Evolutionary conservation across 2,797 vertebrate species (phyloP), one percentile per base, ranked within the genome.

Genomic region (Chaetodon trifasciatus): DNA sequence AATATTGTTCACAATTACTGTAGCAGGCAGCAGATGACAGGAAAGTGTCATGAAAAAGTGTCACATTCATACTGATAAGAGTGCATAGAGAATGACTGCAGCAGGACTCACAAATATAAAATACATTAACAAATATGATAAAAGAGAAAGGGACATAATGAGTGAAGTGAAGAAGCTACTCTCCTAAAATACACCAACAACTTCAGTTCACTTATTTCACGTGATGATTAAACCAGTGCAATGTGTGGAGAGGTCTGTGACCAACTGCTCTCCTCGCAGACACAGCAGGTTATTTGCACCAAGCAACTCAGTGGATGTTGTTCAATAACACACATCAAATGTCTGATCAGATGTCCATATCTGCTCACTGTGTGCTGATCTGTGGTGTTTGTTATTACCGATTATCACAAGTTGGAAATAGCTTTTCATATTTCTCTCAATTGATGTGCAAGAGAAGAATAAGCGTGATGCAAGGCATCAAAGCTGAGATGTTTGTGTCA

Each of bases 401-500:
- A 62, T 61, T 16, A 32, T 56, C 55, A 44, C 16, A 39, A 47
- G 46, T 40, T 32, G 5, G 11, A 28, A 40, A 62, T 16, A 63
- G 24, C 11, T 49, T 24, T 57, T 49, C 19, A 13, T 28, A 24
- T 44, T 13, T 67, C 1, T 39, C 15, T 79, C n/a, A 52, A 9
- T 8, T 39, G 61, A 50, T 37, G 5, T 21, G 32, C 32, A 44
- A 56, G 39, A 44, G 35, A 24, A 55, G 49, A 63, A 39, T 53
- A 50, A 60, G 13, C 39, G 40, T 67, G 23, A 47, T 40, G 19
- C 13, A 60, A 58, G 50, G 17, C 21, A 56, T 60, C 55, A 53
- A 44, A 69, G 65, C 37, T 63, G 21, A 76, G n/a, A 19, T 12
- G 6, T 60, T 57, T 56, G 52, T 79, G 42, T 77, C 40, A 64